These are phyloP conservation scores for Pherbina coryleti DNA, from an alignment of 2,888 invertebrate species.

Conservation along the genomic window DNA sequence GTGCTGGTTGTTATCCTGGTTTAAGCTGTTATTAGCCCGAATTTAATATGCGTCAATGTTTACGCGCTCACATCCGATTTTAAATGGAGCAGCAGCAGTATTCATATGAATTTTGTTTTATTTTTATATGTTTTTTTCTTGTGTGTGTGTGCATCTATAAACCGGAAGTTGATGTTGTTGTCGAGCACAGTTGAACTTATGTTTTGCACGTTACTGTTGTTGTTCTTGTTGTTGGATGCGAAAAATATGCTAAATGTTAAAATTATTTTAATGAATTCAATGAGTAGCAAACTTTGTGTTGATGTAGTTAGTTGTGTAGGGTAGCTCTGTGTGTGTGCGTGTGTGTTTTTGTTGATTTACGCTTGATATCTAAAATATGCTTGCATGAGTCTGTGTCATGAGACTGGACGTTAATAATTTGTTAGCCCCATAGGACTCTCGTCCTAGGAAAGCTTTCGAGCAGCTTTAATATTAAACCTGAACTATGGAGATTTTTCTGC, in stretches of 20 bases:
- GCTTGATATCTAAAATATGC: too few species aligned
- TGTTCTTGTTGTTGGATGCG: not conserved
- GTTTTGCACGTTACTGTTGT: not conserved
- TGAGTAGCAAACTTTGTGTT: not conserved
- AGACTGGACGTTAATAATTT: too few species aligned
- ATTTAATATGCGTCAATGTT: conserved; percentile 17
- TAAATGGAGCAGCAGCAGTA: too few species aligned
- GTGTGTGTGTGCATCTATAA: not conserved
- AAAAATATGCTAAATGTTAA: conserved; percentile 3
- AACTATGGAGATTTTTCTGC: too few species aligned
- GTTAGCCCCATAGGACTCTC: too few species aligned
- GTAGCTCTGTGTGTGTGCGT: too few species aligned
- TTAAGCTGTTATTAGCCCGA: conserved; percentile 25
- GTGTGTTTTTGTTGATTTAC: not conserved
- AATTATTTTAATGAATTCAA: conserved; percentile 8
- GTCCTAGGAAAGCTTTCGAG: too few species aligned
- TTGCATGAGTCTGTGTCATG: too few species aligned
- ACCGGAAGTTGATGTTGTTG: not conserved
- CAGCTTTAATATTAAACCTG: too few species aligned
- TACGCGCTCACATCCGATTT: conserved; percentile 1
- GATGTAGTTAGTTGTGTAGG: too few species aligned
- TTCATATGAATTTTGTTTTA: not conserved
- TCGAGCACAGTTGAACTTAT: not conserved
- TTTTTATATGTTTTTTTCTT: not conserved
- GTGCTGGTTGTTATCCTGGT: not conserved